A percentile compares a stretch with the other conserved stretches of the same genome.
Evolutionary conservation across 2,797 vertebrate genomes (phyloP).

Genomic region (Danio jaintianensis): DNA sequence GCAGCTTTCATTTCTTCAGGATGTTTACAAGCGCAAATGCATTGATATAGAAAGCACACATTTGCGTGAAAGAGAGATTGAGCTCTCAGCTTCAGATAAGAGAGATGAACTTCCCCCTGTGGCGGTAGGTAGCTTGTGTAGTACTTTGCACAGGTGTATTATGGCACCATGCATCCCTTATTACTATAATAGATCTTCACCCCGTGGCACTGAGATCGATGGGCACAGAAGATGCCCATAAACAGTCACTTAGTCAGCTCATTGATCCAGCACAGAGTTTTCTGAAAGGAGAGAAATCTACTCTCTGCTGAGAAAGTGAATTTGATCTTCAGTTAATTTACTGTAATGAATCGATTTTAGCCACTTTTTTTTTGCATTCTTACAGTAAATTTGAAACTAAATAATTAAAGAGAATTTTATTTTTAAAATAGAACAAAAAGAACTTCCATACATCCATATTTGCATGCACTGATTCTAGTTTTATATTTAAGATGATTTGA

Average conservation of each 20-base stretch:
- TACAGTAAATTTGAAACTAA: background rate
- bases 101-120: constrained; percentile 6
- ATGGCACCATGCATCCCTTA: constrained; percentile 64
- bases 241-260: constrained; percentile 47
- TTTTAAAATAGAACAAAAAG: too few relatives aligned
- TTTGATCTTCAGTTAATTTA: constrained; percentile 33
- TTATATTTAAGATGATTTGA: too few relatives aligned
- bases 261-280: constrained; percentile 51
- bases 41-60: background rate
- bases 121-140: constrained; percentile 43
- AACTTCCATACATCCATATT: background rate
- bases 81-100: background rate
- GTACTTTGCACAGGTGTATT: constrained; percentile 50
- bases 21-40: background rate
- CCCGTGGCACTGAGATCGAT: constrained; percentile 66
- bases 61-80: background rate
- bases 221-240: constrained; percentile 41
- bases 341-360: background rate
- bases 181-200: constrained; percentile 69
- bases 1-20: background rate
- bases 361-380: background rate
- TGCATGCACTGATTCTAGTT: background rate
- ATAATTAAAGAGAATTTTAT: background rate
- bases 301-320: constrained; percentile 34
- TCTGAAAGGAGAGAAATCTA: constrained; percentile 18